phyloP scores from a whole-genome alignment of 1,140 invertebrate species.

The Polypedilum vanderplanki region DNA sequence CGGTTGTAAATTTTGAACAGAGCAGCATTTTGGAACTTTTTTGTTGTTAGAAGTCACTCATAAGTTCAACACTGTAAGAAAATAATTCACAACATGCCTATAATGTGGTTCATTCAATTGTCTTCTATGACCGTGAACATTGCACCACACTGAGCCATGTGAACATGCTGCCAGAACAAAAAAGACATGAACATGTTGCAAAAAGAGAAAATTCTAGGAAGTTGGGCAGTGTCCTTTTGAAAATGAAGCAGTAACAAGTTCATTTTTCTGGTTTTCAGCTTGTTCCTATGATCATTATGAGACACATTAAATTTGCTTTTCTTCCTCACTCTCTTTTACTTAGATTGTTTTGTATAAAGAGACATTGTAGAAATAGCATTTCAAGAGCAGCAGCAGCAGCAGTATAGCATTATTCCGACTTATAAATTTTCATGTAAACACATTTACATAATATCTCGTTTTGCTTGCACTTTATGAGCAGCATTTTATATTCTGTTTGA shows the following conservation, averaged over 20 bases:
- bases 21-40: not conserved
- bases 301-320: slow-evolving; percentile 13
- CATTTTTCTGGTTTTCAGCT: slow-evolving; percentile 17
- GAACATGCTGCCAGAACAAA: not conserved
- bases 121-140: slow-evolving; percentile 2
- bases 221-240: slow-evolving; percentile 1
- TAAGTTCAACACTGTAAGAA: not conserved
- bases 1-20: slow-evolving; percentile 17
- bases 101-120: not conserved
- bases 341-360: not conserved
- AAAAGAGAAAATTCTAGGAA: not conserved
- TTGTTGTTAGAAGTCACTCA: not conserved
- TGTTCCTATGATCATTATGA: not conserved
- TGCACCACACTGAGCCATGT: slow-evolving; percentile 9
- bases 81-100: slow-evolving; percentile 4
- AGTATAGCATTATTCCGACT: slow-evolving; percentile 1
- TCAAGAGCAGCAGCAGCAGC: too few relatives aligned
- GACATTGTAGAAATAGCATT: too few relatives aligned
- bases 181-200: not conserved
- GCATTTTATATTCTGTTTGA: not conserved
- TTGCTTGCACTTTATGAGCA: slow-evolving; percentile 11
- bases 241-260: slow-evolving; percentile 11
- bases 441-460: slow-evolving; percentile 1
- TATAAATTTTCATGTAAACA: slow-evolving; percentile 20
- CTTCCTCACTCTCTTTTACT: not conserved